Percentiles rank a stretch among this genome's conserved stretches.
Conservation (phyloP, 2,888 invertebrate genomes). For the Sinopyrophorus schimmeli region DNA sequence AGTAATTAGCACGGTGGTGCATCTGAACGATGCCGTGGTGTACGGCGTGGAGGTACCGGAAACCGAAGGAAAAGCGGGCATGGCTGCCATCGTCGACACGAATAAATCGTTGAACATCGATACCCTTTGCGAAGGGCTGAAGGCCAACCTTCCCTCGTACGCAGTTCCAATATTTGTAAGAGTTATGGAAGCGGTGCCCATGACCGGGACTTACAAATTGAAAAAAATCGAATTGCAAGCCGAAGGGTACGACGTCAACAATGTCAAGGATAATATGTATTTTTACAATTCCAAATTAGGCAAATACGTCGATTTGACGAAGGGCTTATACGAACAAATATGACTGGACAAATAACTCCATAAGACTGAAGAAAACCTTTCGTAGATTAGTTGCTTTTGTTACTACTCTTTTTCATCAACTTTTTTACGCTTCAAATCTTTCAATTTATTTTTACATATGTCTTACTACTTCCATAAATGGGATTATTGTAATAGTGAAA, state of each 20-base stretch:
- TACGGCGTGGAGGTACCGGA: slow-evolving; percentile 90
- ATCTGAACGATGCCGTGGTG: slow-evolving; percentile 74
- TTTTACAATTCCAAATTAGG: slow-evolving; percentile 56
- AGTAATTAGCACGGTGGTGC: slow-evolving; percentile 76
- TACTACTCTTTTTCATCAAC: too few species aligned
- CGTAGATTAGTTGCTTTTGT: too few species aligned
- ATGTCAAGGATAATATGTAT: slow-evolving; percentile 74
- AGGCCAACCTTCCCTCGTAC: slow-evolving; percentile 77
- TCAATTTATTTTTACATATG: too few species aligned
- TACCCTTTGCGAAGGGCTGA: slow-evolving; percentile 66
- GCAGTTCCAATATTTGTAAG: slow-evolving; percentile 89
- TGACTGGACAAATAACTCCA: slow-evolving; percentile 37
- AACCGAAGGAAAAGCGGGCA: slow-evolving; percentile 87
- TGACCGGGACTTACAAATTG: slow-evolving; percentile 90
- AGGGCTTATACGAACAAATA: slow-evolving; percentile 46
- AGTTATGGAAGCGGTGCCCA: slow-evolving; percentile 74
- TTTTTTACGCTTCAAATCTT: too few species aligned
- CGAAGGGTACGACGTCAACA: slow-evolving; percentile 79
- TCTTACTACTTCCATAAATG: too few species aligned
- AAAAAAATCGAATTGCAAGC: slow-evolving; percentile 85
- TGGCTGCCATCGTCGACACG: slow-evolving; percentile 86
- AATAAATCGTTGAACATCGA: slow-evolving; percentile 62
- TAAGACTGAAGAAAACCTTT: slow-evolving; percentile 43
- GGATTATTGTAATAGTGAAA: too few species aligned
- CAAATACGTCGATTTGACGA: slow-evolving; percentile 44